A percentile compares a stretch with the other conserved stretches of the same genome.
Conservation (phyloP, 1,140 invertebrate species). For the Trichonephila clavipes region DNA sequence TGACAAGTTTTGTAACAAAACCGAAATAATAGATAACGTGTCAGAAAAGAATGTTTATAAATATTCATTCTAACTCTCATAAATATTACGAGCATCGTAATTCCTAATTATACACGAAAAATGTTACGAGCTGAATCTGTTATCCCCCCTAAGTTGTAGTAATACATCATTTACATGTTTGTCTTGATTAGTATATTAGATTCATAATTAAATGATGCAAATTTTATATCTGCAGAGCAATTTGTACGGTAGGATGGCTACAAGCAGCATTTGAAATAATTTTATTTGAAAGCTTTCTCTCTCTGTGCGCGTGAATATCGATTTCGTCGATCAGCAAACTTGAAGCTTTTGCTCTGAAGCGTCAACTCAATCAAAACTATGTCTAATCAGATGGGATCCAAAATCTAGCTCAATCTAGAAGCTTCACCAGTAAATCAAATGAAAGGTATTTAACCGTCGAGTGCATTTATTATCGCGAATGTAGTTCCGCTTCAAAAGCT, state of each 20-base stretch:
- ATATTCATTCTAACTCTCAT: neutral
- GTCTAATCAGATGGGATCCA: neutral
- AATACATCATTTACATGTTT: neutral
- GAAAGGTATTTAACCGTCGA: slow-evolving; percentile 40
- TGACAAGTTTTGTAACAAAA: too few species aligned
- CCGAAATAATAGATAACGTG: too few species aligned
- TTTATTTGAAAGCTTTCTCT: slow-evolving; percentile 17
- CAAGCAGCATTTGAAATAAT: neutral
- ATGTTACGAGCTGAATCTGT: neutral
- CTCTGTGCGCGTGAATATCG: neutral
- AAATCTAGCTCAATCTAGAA: neutral
- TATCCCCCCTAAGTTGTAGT: neutral
- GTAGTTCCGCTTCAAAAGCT: slow-evolving; percentile 20
- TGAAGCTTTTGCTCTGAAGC: neutral
- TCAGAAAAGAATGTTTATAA: neutral
- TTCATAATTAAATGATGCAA: slow-evolving; percentile 13
- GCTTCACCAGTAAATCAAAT: slow-evolving; percentile 18
- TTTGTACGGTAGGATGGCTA: neutral
- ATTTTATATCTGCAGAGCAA: neutral
- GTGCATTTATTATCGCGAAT: slow-evolving; percentile 21
- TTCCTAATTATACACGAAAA: neutral
- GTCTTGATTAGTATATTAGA: slow-evolving; percentile 9
- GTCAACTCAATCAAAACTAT: slow-evolving; percentile 29
- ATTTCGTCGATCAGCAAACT: slow-evolving; percentile 11
- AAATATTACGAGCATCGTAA: neutral